Evolutionary conservation across 2,113 vertebrate genomes (phyloP), one percentile per base, ranked within the genome.

Genomic region (Mobula hypostoma): DNA sequence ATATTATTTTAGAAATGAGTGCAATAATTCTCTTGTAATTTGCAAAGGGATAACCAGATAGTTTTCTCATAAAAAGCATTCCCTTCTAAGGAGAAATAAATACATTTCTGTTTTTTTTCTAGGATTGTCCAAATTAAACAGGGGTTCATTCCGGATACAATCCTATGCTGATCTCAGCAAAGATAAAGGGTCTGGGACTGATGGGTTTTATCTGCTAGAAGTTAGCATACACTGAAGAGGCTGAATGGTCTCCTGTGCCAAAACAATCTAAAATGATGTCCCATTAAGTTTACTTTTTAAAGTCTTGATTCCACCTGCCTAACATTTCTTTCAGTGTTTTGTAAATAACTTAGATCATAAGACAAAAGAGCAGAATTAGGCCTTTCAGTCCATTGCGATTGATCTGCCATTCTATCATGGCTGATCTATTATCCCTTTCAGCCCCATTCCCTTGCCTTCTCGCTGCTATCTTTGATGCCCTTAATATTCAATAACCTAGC

Each of bases 241-340:
- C 15, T 24, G 72, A 74, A 74, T 74, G 19, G 19, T 24, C 72
- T 74, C 15, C 19, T 24, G 19, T 5, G 21, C 5, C 72, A 21
- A 74, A 72, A 17, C 70, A 72, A 72, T 17, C 21, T 24, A 19
- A 85, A 85, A 11, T 58, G 0, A 68, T 5, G n/a, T 27, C 27
- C 83, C 58, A 63, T 88, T 11, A 14, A 19, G 21, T 29, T 29
- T 85, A 58, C 48, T 32, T 32, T 32, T 88, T 15, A 88, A 27
- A 66, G 27, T 88, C 85, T 61, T 66, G n/a, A 66, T 29, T n/a
- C 61, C 66, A 63, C 85, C 61, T 90, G 29, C 32, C 27, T 66
- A 90, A 66, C 66, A 66, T 90, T 90, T 90, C 85, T 29, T 87
- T 66, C 85, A 90, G 85, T 66, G 61, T 66, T 7, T 90, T 90